Conservation (phyloP, 2,888 invertebrate genomes). For the Meteorus cinctellus region DNA sequence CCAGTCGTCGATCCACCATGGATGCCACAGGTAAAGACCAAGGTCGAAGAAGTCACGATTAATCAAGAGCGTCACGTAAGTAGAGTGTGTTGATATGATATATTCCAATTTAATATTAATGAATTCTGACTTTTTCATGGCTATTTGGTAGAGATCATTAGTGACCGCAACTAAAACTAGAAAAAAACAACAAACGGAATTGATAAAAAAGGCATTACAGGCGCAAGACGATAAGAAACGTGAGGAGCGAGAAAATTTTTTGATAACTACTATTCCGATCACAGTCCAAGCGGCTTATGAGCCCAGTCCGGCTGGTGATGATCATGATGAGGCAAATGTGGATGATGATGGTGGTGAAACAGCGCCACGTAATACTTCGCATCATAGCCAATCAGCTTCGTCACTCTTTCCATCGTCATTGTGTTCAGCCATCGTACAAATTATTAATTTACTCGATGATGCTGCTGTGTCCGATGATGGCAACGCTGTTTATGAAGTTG, state of each 20-base stretch:
- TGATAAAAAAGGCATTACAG: constrained; percentile 94
- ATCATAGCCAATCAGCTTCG: constrained; percentile 93
- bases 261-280: constrained; percentile 96
- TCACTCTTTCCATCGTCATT: constrained; percentile 97
- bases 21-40: constrained; percentile 98
- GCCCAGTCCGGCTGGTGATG: constrained; percentile 89
- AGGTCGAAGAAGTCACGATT: constrained; percentile 98
- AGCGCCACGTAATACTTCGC: constrained; percentile 80
- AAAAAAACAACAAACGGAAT: constrained; percentile 98
- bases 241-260: constrained; percentile 95
- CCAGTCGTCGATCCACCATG: constrained; percentile 99
- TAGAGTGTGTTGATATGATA: constrained; percentile 49
- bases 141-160: constrained; percentile 83
- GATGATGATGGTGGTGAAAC: constrained; percentile 80
- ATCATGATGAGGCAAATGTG: constrained; percentile 83
- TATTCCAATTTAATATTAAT: background rate
- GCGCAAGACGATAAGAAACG: constrained; percentile 97
- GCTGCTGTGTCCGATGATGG: constrained; percentile 96
- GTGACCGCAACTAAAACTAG: constrained; percentile 99
- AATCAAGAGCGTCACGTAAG: constrained; percentile 97
- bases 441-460: constrained; percentile 95
- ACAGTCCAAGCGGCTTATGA: constrained; percentile 97
- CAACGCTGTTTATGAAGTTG: constrained; percentile 96
- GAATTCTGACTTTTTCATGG: constrained; percentile 44
- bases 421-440: constrained; percentile 95